Percentiles rank a stretch among this genome's conserved stretches.
These are phyloP conservation scores for Sepiola atlantica DNA, from an alignment of 2,888 invertebrate species.

Conservation along the genomic window DNA sequence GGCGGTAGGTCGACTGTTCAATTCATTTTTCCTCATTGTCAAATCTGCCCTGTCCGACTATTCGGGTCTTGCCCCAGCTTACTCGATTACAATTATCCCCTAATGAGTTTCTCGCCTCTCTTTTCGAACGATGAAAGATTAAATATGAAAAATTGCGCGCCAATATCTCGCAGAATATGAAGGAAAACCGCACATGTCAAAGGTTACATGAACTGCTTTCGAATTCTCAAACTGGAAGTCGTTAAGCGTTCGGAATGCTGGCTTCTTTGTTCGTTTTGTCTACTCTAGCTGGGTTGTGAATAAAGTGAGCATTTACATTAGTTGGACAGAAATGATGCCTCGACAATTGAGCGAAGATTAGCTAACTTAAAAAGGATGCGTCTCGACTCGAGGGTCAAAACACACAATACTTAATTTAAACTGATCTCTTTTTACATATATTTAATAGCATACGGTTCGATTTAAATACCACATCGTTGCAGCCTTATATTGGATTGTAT, in stretches of 20 bases:
- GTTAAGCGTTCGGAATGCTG: not conserved
- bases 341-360: not conserved
- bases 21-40: not conserved
- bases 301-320: not conserved
- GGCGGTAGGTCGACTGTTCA: not conserved
- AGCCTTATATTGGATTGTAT: not conserved
- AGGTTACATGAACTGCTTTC: not conserved
- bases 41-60: not conserved
- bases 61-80: not conserved
- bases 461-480: not conserved
- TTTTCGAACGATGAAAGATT: not conserved
- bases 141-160: not conserved
- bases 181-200: not conserved
- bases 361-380: not conserved
- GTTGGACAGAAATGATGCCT: not conserved
- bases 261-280: not conserved
- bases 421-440: not conserved
- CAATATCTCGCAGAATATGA: constrained; percentile 16
- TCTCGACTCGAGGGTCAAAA: not conserved
- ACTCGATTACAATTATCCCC: not conserved
- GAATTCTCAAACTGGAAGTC: not conserved
- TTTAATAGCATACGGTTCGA: not conserved
- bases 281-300: not conserved
- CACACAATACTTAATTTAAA: not conserved
- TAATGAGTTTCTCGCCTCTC: constrained; percentile 19